Evolutionary conservation across 2,113 vertebrate species (phyloP), one percentile per base, ranked within the genome.

Genomic region (Morone saxatilis): DNA sequence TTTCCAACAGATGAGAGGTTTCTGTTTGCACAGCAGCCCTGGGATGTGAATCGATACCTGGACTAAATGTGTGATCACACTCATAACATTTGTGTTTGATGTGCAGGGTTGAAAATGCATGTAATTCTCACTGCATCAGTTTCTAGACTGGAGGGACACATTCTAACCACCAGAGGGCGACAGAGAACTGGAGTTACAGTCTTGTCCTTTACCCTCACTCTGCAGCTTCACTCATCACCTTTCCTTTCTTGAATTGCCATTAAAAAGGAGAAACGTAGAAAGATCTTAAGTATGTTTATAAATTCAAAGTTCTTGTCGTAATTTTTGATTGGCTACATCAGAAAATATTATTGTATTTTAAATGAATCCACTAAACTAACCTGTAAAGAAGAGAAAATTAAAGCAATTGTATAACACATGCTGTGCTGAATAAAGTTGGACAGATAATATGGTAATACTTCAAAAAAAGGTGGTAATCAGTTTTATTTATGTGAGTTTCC

Each of bases 121-220:
- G 14, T 2, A 60, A 31, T 67, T 84, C 1, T 43, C 22, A 47
- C 16, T 57, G 25, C 14, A 48, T 60, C 12, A 40, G 8, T 53
- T 63, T 48, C 6, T 19, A 8, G 43, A 61, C 61, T 83, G 53
- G 3, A 86, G 36, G 5, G 50, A 81, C 53, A 72, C 2, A 13
- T 60, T 76, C 2, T 45, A 14, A 14, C 81, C 94, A 91, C 77
- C 70, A 94, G 94, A 92, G 91, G 91, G 93, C 84, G 83, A 87
- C 90, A 94, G 41, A 92, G 9, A 50, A 86, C 84, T 70, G 48
- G 50, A 1, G 7, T 78, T 78, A 1, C 17, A 73, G n/a, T 25
- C 13, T 59, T 67, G 16, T 38, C 13, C 20, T 8, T 43, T 2
- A 16, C 14, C 1, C 10, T 17, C 3, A 6, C 48, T 3, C 51